These are phyloP conservation scores for Tetragonula clypearis DNA, from an alignment of 1,140 invertebrate genomes.

Conservation along the genomic window DNA sequence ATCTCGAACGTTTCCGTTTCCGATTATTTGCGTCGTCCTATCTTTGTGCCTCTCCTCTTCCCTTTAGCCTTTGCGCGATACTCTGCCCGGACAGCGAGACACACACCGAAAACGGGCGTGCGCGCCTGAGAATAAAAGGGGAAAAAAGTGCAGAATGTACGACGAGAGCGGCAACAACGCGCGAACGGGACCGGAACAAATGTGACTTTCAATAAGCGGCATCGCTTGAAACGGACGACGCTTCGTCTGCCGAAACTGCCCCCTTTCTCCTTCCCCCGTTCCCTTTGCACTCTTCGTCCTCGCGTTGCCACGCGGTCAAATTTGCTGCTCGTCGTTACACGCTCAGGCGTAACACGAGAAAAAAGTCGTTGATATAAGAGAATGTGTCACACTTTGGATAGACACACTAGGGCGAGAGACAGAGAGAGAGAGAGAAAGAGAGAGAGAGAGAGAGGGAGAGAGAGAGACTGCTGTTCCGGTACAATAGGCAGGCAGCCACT, in stretches of 20 bases:
- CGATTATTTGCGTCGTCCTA: background rate
- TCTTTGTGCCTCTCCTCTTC: background rate
- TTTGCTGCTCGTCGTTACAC: slow-evolving; percentile 4
- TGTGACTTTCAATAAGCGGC: slow-evolving; percentile 50
- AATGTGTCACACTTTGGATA: background rate
- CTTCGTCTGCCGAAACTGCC: background rate
- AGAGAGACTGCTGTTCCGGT: background rate
- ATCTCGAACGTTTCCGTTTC: background rate
- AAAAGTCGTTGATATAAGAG: slow-evolving; percentile 10
- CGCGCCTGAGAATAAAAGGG: slow-evolving; percentile 12
- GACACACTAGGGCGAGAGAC: too few relatives aligned
- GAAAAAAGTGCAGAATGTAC: slow-evolving; percentile 18
- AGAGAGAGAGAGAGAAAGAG: background rate
- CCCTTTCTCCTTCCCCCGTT: too few relatives aligned
- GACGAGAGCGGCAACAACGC: slow-evolving; percentile 30
- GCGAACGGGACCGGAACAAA: slow-evolving; percentile 47
- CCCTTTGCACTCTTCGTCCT: background rate
- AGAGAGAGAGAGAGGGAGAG: background rate
- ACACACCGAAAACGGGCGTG: slow-evolving; percentile 20
- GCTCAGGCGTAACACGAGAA: background rate
- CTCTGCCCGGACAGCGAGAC: background rate
- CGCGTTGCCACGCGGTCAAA: background rate
- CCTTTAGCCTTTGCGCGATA: background rate
- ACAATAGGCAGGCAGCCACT: slow-evolving; percentile 29
- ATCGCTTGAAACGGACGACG: slow-evolving; percentile 12